Conservation (phyloP, 2,888 invertebrate species). For the Meteorus colon region DNA sequence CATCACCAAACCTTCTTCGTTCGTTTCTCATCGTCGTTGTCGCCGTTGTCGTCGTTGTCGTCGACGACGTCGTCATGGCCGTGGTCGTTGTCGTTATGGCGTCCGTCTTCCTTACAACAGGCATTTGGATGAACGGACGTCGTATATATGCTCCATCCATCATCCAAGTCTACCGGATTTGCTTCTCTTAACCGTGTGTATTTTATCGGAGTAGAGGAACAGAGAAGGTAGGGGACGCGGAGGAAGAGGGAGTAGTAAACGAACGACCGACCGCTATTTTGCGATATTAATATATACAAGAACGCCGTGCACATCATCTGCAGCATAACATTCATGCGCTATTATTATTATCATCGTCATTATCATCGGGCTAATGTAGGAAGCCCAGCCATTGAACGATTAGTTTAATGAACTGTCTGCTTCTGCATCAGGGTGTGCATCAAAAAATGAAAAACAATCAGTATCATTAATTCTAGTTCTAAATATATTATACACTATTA, state of each 20-base stretch:
- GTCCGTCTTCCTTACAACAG: constrained; percentile 38
- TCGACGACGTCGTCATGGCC: not conserved
- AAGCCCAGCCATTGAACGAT: not conserved
- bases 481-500: no score
- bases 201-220: constrained; percentile 47
- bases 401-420: not conserved
- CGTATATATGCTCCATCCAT: constrained; percentile 64
- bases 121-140: constrained; percentile 54
- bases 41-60: not conserved
- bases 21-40: constrained; percentile 58
- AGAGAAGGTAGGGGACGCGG: constrained; percentile 7
- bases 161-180: constrained; percentile 66
- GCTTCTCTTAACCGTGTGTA: constrained; percentile 54
- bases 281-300: not conserved
- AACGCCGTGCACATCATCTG: constrained; percentile 38
- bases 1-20: constrained; percentile 68
- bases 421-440: constrained; percentile 15
- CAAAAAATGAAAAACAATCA: no score
- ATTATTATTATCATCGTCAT: not conserved
- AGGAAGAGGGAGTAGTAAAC: no score
- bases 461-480: no score
- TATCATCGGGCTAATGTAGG: not conserved
- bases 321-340: not conserved
- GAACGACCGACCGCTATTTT: not conserved
- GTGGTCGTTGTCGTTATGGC: constrained; percentile 7